Percentiles rank a stretch among this genome's conserved stretches.
Evolutionary conservation across 2,888 invertebrate species (phyloP).

Genomic region (Apamea crenata): DNA sequence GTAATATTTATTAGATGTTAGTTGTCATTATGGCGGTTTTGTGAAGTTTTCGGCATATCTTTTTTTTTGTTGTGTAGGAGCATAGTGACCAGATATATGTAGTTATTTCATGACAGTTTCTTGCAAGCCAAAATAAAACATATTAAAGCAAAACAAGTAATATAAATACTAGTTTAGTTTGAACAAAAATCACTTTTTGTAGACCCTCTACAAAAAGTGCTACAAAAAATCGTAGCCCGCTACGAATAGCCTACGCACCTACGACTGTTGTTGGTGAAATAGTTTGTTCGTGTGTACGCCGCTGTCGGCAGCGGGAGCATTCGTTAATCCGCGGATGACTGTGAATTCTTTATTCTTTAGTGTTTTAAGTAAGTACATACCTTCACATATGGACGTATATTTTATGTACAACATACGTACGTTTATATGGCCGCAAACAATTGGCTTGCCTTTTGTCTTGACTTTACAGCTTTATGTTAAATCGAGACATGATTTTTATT

Average conservation of each 20-base stretch:
- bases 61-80: not conserved
- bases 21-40: not conserved
- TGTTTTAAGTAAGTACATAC: slow-evolving; percentile 67
- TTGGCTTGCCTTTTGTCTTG: slow-evolving; percentile 57
- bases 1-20: slow-evolving; percentile 3
- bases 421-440: slow-evolving; percentile 46
- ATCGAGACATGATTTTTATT: slow-evolving; percentile 51
- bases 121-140: not conserved
- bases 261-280: slow-evolving; percentile 31
- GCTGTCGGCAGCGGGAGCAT: slow-evolving; percentile 74
- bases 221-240: slow-evolving; percentile 45
- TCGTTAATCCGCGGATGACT: slow-evolving; percentile 77
- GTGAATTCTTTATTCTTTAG: slow-evolving; percentile 72
- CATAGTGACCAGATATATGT: not conserved
- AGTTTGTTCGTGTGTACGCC: slow-evolving; percentile 64
- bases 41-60: too few relatives aligned
- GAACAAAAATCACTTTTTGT: not conserved
- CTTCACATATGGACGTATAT: slow-evolving; percentile 16
- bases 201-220: slow-evolving; percentile 39
- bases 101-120: not conserved
- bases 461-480: slow-evolving; percentile 59
- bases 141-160: not conserved
- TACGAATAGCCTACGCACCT: slow-evolving; percentile 27
- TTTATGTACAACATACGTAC: slow-evolving; percentile 23
- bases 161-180: not conserved